Evolutionary conservation across 64 coral and sea anemone species (phyloP).

Genomic region (Montipora sp.): DNA sequence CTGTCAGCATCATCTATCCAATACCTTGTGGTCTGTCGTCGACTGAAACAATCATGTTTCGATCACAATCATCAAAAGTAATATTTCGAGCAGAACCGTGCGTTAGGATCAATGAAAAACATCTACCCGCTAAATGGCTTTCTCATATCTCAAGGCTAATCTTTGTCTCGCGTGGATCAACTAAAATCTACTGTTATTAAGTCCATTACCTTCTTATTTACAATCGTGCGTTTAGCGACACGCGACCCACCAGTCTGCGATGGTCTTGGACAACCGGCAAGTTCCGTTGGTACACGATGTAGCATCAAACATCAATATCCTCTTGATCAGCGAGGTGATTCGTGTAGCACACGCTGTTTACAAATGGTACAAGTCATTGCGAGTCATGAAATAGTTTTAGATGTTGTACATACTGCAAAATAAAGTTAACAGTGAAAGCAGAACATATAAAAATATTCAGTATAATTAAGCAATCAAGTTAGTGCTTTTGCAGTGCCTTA

Average conservation of each 20-base stretch:
- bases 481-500: too few species aligned
- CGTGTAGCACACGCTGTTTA: neutral
- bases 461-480: too few species aligned
- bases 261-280: neutral
- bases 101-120: neutral
- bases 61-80: slow-evolving; percentile 11
- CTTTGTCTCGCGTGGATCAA: neutral
- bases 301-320: neutral
- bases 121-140: neutral
- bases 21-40: slow-evolving; percentile 38
- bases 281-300: neutral
- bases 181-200: neutral
- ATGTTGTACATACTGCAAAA: too few species aligned
- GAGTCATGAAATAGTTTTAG: too few species aligned
- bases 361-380: neutral
- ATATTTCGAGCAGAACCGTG: neutral
- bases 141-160: neutral
- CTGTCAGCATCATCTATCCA: slow-evolving; percentile 36
- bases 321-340: neutral
- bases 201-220: too few species aligned
- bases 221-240: neutral
- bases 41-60: slow-evolving; percentile 26
- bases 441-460: too few species aligned
- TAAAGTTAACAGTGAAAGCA: too few species aligned
- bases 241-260: neutral